Conservation (phyloP, 2,113 vertebrate genomes). For the Collichthys lucidus region DNA sequence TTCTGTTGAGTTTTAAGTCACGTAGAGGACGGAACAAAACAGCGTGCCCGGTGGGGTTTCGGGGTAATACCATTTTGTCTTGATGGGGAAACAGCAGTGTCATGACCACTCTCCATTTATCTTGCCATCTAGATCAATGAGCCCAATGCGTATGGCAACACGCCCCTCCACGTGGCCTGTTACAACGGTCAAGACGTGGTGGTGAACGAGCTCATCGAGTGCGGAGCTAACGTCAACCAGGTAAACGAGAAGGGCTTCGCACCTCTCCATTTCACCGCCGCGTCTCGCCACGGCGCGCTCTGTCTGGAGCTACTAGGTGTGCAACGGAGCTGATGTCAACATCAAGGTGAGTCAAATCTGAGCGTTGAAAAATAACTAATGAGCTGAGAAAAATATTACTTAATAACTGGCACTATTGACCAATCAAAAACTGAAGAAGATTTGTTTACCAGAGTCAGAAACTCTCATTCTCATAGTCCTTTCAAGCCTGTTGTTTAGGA, state of each 20-base stretch:
- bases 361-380: background rate
- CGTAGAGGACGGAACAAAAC: no score
- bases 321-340: slow-evolving; percentile 95
- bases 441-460: background rate
- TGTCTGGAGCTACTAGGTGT: slow-evolving; percentile 97
- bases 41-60: no score
- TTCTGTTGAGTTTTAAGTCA: no score
- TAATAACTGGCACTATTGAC: background rate
- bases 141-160: slow-evolving; percentile 96
- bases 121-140: slow-evolving; percentile 90
- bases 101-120: background rate
- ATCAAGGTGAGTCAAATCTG: slow-evolving; percentile 87
- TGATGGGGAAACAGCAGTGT: background rate
- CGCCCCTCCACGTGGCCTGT: slow-evolving; percentile 96
- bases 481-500: background rate
- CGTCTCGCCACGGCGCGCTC: slow-evolving; percentile 94
- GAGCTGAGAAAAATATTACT: background rate
- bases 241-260: slow-evolving; percentile 97
- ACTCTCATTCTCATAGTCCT: background rate
- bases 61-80: background rate
- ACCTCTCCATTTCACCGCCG: slow-evolving; percentile 96
- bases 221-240: slow-evolving; percentile 96
- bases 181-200: slow-evolving; percentile 99
- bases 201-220: slow-evolving; percentile 97
- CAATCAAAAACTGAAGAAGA: background rate